Evolutionary conservation across 2,797 vertebrate genomes (phyloP).

Genomic region (Myotis findleyi): DNA sequence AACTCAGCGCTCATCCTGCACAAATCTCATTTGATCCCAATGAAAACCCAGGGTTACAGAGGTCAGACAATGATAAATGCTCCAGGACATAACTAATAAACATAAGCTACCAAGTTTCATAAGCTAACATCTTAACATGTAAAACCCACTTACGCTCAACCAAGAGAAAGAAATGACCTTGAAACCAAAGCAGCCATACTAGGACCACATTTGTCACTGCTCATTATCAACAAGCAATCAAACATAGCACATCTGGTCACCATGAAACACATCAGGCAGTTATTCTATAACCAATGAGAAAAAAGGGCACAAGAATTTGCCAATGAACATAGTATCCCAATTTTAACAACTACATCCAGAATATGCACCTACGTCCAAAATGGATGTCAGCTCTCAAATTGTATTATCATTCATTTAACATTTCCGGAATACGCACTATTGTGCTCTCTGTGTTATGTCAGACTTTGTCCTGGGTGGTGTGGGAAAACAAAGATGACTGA

Average conservation of each 20-base stretch:
- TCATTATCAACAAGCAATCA: constrained; percentile 57
- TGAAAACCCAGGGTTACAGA: constrained; percentile 31
- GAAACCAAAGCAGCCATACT: neutral
- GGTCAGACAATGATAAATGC: constrained; percentile 64
- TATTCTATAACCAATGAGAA: neutral
- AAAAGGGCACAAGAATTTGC: neutral
- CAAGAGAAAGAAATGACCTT: constrained; percentile 35
- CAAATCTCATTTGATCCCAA: constrained; percentile 55
- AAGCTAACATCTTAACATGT: constrained; percentile 33
- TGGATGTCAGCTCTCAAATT: neutral
- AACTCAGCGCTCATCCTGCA: neutral
- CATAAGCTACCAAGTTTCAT: neutral
- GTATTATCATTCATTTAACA: neutral
- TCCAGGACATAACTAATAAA: constrained; percentile 61
- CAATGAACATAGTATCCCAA: neutral
- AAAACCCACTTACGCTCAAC: constrained; percentile 60
- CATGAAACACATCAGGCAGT: neutral
- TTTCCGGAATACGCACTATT: neutral
- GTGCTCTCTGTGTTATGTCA: neutral
- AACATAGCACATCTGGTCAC: neutral
- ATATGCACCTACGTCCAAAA: neutral
- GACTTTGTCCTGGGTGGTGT: neutral
- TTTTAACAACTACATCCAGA: neutral
- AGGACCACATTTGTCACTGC: neutral
- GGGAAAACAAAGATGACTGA: neutral